Evolutionary conservation across 2,113 vertebrate species (phyloP).

Genomic region (Phrynosoma blainvillii): DNA sequence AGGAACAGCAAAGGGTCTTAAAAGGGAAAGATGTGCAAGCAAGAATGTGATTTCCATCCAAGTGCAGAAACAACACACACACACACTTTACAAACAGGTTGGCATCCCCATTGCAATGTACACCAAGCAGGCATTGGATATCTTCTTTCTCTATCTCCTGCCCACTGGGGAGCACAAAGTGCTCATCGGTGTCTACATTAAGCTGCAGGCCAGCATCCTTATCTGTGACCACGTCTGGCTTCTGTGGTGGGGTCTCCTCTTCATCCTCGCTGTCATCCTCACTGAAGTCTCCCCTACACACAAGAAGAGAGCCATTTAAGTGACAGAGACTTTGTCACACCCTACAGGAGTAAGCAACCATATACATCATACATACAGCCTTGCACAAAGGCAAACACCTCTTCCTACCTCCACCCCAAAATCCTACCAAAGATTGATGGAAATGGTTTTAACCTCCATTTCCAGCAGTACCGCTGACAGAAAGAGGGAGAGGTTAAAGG

Average conservation of each 20-base stretch:
- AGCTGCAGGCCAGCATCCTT: conserved; percentile 80
- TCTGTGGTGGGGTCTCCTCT: neutral
- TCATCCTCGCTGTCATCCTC: conserved; percentile 75
- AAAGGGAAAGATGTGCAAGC: neutral
- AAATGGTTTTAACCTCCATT: too few relatives aligned
- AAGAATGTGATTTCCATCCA: too few relatives aligned
- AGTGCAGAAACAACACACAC: too few relatives aligned
- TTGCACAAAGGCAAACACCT: too few relatives aligned
- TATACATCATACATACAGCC: too few relatives aligned
- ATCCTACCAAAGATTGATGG: neutral
- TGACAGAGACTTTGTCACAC: neutral
- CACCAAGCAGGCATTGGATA: conserved; percentile 64
- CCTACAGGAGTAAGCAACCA: too few relatives aligned
- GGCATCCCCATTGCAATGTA: rapidly evolving
- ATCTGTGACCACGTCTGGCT: conserved; percentile 42
- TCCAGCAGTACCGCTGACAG: too few relatives aligned
- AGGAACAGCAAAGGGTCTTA: neutral
- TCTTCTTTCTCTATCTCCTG: conserved; percentile 86
- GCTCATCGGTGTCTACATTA: conserved; percentile 84
- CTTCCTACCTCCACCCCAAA: too few relatives aligned
- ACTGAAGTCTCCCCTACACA: conserved; percentile 62
- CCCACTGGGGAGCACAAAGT: conserved; percentile 82
- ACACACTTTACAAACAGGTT: neutral
- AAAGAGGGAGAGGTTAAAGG: too few relatives aligned
- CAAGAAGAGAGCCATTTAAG: neutral